Conservation (phyloP, 2,797 vertebrate species). For the Sorex maritimensis region DNA sequence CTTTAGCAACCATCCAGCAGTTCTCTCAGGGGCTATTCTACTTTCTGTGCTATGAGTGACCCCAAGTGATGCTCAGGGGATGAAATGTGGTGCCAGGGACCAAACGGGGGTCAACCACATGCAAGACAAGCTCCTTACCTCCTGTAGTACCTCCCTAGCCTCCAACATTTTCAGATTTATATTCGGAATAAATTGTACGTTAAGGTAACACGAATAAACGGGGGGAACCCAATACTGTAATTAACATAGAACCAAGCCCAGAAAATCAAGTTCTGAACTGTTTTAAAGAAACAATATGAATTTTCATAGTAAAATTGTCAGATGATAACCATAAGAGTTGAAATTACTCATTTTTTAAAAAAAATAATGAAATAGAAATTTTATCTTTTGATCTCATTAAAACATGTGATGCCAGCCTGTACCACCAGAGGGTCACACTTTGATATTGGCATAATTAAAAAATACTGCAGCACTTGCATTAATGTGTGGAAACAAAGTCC, state of each 20-base stretch:
- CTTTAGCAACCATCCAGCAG: too few relatives aligned
- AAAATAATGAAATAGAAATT: conserved; percentile 1
- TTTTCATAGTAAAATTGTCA: conserved; percentile 56
- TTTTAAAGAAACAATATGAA: conserved; percentile 42
- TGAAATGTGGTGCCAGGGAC: too few relatives aligned
- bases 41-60: too few relatives aligned
- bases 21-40: too few relatives aligned
- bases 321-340: conserved; percentile 53
- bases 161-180: conserved; percentile 34
- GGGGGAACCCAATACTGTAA: neutral
- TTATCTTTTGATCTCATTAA: neutral
- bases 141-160: too few relatives aligned
- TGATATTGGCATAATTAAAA: too few relatives aligned
- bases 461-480: too few relatives aligned
- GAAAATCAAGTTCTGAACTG: conserved; percentile 18
- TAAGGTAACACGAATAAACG: conserved; percentile 21
- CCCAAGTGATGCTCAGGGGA: too few relatives aligned
- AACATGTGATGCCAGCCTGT: too few relatives aligned
- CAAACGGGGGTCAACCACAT: too few relatives aligned
- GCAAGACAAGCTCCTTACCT: too few relatives aligned
- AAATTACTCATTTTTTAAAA: neutral
- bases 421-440: too few relatives aligned
- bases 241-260: conserved; percentile 38
- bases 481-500: neutral
- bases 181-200: neutral